Base-by-base conservation (phyloP, 2,797 vertebrate genomes). In the Psittacula echo region DNA sequence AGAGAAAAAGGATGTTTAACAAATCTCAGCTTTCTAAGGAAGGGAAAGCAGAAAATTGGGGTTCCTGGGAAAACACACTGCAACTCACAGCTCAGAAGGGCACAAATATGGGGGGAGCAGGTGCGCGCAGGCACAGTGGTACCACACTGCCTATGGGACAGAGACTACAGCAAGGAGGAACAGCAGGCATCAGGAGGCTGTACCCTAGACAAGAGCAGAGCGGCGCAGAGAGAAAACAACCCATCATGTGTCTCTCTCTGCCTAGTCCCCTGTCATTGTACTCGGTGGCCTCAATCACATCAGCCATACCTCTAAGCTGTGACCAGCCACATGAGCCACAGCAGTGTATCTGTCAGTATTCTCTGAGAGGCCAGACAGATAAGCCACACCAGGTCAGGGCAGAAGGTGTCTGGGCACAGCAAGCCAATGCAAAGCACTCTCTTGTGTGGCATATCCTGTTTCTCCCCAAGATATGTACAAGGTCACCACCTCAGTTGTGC, bases 361-460 rank as follows among this genome's bases (percentile, higher is more conserved):
- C 82, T 22, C 42, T 15, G 76, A n/a, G 39, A 86, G 66, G 68
- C 73, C 45, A 11, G 39, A 75, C 84, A 87, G 85, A 39, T 62
- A 26, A 3, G 2, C 79, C 80, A 79, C 41, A 0, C 67, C 74
- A 61, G 74, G 51, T 84, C 91, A 87, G 0, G 2, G 75, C 48
- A 47, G 44, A 21, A 84, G 85, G 70, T 9, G 34, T 41, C 87
- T 65, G 60, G 83, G 83, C 74, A 91, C 41, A 84, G 86, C 68
- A 53, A 34, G 34, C 39, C 89, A 2, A 71, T 61, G 91, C 90
- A 94, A 94, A 89, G 74, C 13, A 34, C 39, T 39, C 34, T 50
- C 77, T 54, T 62, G 48, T 77, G 88, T 44, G 74, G 85, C 67
- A 53, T 42, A 92, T 82, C 94, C 93, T 92, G 94, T 82, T 94